Conservation (phyloP, 2,113 vertebrate genomes). For the Cochlearius cochlearius region DNA sequence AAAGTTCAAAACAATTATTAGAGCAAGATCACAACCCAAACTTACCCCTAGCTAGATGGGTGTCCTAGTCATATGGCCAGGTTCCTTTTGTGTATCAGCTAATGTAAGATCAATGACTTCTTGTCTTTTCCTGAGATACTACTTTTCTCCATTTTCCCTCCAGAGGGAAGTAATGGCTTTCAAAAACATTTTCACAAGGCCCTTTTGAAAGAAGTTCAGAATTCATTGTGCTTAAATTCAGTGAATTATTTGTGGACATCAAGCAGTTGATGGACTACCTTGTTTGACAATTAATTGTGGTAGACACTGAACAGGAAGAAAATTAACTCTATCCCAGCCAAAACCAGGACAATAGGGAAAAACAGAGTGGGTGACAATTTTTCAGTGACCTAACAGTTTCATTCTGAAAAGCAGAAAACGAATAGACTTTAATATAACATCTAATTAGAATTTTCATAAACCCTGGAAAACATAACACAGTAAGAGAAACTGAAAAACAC, state of each 20-base stretch:
- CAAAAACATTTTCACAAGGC: background rate
- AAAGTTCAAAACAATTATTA: background rate
- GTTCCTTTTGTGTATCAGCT: background rate
- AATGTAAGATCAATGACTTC: background rate
- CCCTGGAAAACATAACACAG: background rate
- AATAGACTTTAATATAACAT: background rate
- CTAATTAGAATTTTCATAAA: background rate
- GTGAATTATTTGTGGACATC: background rate
- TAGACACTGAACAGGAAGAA: background rate
- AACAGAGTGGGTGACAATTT: background rate
- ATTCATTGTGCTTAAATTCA: background rate
- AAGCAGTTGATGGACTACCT: background rate
- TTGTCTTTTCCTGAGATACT: background rate
- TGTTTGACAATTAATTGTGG: background rate
- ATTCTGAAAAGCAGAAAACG: background rate
- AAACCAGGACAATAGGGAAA: background rate
- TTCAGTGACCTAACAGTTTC: background rate
- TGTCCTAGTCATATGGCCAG: background rate
- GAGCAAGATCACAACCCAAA: background rate
- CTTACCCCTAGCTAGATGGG: background rate
- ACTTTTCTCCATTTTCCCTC: background rate
- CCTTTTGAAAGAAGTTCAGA: background rate
- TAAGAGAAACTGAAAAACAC: background rate
- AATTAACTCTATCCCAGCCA: too few relatives aligned
- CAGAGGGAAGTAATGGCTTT: background rate